These are phyloP conservation scores for Paramacrobiotus metropolitanus DNA, from an alignment of 1,140 invertebrate species.

Conservation along the genomic window DNA sequence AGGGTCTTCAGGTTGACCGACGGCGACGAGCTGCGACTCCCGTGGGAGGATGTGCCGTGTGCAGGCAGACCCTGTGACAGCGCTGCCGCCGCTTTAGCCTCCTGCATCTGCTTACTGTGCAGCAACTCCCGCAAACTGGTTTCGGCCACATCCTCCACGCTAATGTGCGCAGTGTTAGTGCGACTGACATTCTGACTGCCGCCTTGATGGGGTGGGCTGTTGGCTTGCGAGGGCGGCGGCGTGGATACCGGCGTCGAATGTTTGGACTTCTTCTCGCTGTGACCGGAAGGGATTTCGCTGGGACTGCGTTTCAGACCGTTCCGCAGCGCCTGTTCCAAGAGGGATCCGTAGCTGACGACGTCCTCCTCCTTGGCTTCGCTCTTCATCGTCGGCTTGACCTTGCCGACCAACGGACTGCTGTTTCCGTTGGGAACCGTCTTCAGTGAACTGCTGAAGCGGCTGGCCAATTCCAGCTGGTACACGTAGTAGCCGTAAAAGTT, in stretches of 20 bases:
- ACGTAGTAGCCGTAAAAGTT: constrained; percentile 5
- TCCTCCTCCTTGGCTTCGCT: background rate
- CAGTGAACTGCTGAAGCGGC: background rate
- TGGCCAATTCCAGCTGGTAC: constrained; percentile 1
- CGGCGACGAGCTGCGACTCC: background rate
- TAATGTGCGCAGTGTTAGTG: background rate
- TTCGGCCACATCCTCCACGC: constrained; percentile 1
- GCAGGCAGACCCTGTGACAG: background rate
- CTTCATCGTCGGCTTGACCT: background rate
- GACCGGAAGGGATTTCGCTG: background rate
- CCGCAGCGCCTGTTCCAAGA: background rate
- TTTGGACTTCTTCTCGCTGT: background rate
- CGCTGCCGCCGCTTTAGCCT: background rate
- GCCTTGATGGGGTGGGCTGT: background rate
- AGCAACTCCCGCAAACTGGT: constrained; percentile 2
- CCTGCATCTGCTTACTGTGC: constrained; percentile 1
- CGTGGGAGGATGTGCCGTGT: background rate
- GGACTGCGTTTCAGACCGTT: constrained; percentile 2
- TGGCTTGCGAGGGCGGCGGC: background rate
- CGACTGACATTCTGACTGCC: no score
- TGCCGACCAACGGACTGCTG: background rate
- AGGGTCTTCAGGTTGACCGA: constrained; percentile 3
- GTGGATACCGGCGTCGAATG: background rate
- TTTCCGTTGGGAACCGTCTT: background rate
- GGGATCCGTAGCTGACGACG: background rate